phyloP scores from a whole-genome alignment of 92 coral and sea anemone genomes.

The Pocillopora meandrina region DNA sequence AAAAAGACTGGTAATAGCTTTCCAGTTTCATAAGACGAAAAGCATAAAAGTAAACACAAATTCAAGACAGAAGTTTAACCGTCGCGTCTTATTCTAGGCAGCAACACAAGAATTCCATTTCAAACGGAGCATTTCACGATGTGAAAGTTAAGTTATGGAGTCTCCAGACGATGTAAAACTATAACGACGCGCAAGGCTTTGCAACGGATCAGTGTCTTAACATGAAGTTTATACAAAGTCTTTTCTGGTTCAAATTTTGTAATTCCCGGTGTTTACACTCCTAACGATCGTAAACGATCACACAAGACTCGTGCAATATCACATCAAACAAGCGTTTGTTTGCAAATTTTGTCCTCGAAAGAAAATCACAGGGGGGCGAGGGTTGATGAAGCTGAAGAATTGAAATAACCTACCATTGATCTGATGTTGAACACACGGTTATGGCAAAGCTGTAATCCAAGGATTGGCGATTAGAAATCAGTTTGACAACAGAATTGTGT shows the following conservation, averaged over 20 bases:
- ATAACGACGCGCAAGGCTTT: neutral
- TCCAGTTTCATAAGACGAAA: neutral
- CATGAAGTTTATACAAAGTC: conserved; percentile 24
- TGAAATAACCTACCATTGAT: conserved; percentile 38
- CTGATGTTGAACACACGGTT: neutral
- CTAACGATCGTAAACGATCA: conserved; percentile 40
- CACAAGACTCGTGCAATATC: conserved; percentile 12
- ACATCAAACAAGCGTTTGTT: conserved; percentile 29
- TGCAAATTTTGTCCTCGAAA: conserved; percentile 10
- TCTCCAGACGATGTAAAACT: neutral
- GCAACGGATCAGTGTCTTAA: conserved; percentile 34
- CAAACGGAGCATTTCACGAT: neutral
- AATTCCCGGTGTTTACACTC: conserved; percentile 50
- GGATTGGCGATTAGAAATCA: conserved; percentile 7
- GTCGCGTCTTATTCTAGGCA: conserved; percentile 29
- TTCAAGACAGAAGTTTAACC: neutral
- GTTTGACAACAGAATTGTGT: conserved; percentile 43
- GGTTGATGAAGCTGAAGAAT: neutral
- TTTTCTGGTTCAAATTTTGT: conserved; percentile 37
- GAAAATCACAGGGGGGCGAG: neutral
- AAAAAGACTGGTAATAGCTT: too few species aligned
- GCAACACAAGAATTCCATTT: conserved; percentile 50
- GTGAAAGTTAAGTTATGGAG: neutral
- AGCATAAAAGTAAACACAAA: neutral
- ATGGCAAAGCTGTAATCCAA: neutral